Percentiles rank a stretch among this genome's conserved stretches.
Conservation (phyloP, 2,797 vertebrate species). For the Alfaro cultratus region DNA sequence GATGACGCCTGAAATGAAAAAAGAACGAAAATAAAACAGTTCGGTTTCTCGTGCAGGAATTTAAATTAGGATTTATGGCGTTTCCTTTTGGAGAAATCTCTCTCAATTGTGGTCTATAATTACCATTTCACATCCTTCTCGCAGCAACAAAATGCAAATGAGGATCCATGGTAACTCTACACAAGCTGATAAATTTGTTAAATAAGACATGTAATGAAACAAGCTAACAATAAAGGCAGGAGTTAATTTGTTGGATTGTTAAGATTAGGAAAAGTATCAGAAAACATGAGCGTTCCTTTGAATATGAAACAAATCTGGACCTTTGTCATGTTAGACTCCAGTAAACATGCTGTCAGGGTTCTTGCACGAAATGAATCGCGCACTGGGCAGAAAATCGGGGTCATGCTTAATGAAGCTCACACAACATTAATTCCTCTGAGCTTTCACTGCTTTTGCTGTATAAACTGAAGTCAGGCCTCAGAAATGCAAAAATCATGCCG, state of each 20-base stretch:
- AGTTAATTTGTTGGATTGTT: constrained; percentile 17
- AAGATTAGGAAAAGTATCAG: constrained; percentile 21
- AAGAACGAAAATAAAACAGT: constrained; percentile 15
- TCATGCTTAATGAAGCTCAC: constrained; percentile 60
- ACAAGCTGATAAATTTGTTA: constrained; percentile 54
- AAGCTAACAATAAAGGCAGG: constrained; percentile 22
- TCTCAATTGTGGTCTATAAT: constrained; percentile 56
- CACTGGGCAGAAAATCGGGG: constrained; percentile 48
- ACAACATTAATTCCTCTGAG: constrained; percentile 58
- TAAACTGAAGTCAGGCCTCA: constrained; percentile 29
- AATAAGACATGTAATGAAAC: constrained; percentile 47
- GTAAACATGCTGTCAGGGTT: constrained; percentile 61
- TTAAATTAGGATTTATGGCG: constrained; percentile 69
- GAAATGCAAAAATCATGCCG: constrained; percentile 17
- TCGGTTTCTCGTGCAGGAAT: constrained; percentile 48
- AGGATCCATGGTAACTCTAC: constrained; percentile 51
- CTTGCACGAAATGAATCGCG: constrained; percentile 50
- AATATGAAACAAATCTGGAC: constrained; percentile 30
- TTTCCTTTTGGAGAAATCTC: constrained; percentile 61
- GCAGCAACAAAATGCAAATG: constrained; percentile 71
- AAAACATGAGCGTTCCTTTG: constrained; percentile 6
- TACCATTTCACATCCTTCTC: constrained; percentile 61
- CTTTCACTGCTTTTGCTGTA: constrained; percentile 26
- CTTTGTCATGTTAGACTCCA: constrained; percentile 33
- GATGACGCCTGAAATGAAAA: constrained; percentile 7